Percentiles rank a stretch among this genome's conserved stretches.
phyloP scores from a whole-genome alignment of 2,797 vertebrate species.

The Craterocephalus amniculus region DNA sequence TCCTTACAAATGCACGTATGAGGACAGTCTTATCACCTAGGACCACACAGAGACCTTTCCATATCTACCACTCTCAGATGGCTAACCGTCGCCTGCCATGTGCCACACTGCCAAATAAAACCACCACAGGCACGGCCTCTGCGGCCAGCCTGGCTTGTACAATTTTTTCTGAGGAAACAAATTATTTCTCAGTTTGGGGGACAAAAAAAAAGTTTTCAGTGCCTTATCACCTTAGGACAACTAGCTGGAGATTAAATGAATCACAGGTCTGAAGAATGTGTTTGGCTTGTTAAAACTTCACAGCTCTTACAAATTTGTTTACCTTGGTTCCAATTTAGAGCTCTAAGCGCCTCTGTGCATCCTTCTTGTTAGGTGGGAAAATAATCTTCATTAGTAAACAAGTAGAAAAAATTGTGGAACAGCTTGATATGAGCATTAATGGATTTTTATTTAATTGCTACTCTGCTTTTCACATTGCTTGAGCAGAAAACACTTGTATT shows the following conservation, averaged over 20 bases:
- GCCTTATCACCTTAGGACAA: slow-evolving; percentile 57
- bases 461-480: slow-evolving; percentile 11
- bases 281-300: slow-evolving; percentile 49
- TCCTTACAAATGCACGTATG: slow-evolving; percentile 68
- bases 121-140: slow-evolving; percentile 61
- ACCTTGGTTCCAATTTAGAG: slow-evolving; percentile 20
- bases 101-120: slow-evolving; percentile 70
- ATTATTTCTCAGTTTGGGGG: slow-evolving; percentile 43
- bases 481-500: slow-evolving; percentile 17
- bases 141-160: slow-evolving; percentile 52
- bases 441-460: slow-evolving; percentile 6
- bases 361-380: slow-evolving; percentile 19
- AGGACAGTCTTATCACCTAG: slow-evolving; percentile 77
- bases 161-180: slow-evolving; percentile 66
- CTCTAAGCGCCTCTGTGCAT: slow-evolving; percentile 6
- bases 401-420: slow-evolving; percentile 11
- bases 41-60: slow-evolving; percentile 74
- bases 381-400: slow-evolving; percentile 42
- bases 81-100: slow-evolving; percentile 64
- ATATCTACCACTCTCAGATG: slow-evolving; percentile 78
- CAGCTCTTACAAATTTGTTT: slow-evolving; percentile 40
- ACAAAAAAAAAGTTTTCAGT: slow-evolving; percentile 39
- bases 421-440: slow-evolving; percentile 11
- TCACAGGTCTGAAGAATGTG: slow-evolving; percentile 28
- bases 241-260: slow-evolving; percentile 57